These are phyloP conservation scores for Muschampia plurimacula DNA, from an alignment of 2,888 invertebrate species.

Conservation along the genomic window DNA sequence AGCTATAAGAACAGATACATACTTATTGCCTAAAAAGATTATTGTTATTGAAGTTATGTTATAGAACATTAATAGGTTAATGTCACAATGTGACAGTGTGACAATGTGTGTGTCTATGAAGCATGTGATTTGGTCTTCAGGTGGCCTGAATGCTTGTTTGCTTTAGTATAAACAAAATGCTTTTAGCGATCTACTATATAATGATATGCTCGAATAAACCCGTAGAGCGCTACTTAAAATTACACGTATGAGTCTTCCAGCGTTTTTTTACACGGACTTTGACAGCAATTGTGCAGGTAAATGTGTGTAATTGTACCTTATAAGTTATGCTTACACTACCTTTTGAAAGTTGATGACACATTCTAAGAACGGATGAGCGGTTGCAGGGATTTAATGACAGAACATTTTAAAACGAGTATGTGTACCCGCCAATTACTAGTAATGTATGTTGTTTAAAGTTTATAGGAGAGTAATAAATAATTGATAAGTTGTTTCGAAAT, in stretches of 20 bases:
- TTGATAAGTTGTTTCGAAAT: slow-evolving; percentile 32
- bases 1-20: too few relatives aligned
- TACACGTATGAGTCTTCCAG: slow-evolving; percentile 60
- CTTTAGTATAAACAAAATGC: slow-evolving; percentile 2
- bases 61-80: too few relatives aligned
- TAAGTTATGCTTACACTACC: slow-evolving; percentile 58
- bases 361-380: slow-evolving; percentile 51
- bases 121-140: too few relatives aligned
- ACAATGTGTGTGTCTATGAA: too few relatives aligned
- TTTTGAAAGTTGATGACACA: slow-evolving; percentile 67
- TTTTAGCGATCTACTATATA: slow-evolving; percentile 10
- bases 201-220: slow-evolving; percentile 65
- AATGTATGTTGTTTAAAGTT: slow-evolving; percentile 32
- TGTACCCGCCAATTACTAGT: slow-evolving; percentile 46
- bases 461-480: slow-evolving; percentile 29
- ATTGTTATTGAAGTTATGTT: too few relatives aligned
- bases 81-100: too few relatives aligned
- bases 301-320: slow-evolving; percentile 63
- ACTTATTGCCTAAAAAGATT: too few relatives aligned
- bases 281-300: slow-evolving; percentile 60
- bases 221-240: slow-evolving; percentile 55
- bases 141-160: not conserved
- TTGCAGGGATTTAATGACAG: slow-evolving; percentile 58
- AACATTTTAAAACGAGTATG: slow-evolving; percentile 43
- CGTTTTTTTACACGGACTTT: slow-evolving; percentile 61